Base-by-base conservation (phyloP, 37 sponge, comb jelly and placozoan species). In the Aplysina aerophoba region DNA sequence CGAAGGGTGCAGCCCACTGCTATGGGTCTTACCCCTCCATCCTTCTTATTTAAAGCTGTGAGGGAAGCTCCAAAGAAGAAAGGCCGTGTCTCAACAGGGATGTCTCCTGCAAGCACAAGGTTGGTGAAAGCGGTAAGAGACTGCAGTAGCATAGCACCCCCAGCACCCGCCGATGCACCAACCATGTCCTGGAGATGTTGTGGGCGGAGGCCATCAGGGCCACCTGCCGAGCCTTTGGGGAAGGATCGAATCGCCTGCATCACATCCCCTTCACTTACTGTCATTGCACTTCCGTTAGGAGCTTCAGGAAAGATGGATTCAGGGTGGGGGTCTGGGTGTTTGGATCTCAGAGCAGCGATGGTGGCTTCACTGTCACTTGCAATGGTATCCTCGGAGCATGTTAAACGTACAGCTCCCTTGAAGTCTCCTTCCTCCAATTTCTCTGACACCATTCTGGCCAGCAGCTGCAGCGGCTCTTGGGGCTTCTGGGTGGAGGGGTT, bases 111-210 rank as follows among this genome's bases (percentile, higher is more conserved):
- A 14, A 85, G 72, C 0, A 89, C 62, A 30, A 81, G 62, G 60
- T 55, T 85, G 15, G 57, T 40, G 4, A 89, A 80, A 41, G 55
- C 14, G 4, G 85, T 68, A 22, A 89, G 84, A 15, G 81, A 60
- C 24, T 60, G 5, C 25, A 89, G 20, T 12, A 89, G 73, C 21
- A 39, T 50, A 22, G 27, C 25, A 28, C 41, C 82, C 33, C 85
- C 81, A 13, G 35, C 89, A 56, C 37, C 72, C 15, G 85, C 85
- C 0, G 40, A 37, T 15, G 33, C 11, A 17, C 41, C 35, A 34
- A 34, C 71, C 80, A 84, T 17, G 27, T 88, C 89, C n/a, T 69
- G 33, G 17, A 88, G 89, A 41, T 88, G 89, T 71, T 85, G 85
- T 34, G 85, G 89, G 12, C 56, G 55, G 4, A 88, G 38, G 15